Percentiles rank a stretch among this genome's conserved stretches.
These are phyloP conservation scores for Cecidostiba fungosa DNA, from an alignment of 2,888 invertebrate genomes.

Conservation along the genomic window DNA sequence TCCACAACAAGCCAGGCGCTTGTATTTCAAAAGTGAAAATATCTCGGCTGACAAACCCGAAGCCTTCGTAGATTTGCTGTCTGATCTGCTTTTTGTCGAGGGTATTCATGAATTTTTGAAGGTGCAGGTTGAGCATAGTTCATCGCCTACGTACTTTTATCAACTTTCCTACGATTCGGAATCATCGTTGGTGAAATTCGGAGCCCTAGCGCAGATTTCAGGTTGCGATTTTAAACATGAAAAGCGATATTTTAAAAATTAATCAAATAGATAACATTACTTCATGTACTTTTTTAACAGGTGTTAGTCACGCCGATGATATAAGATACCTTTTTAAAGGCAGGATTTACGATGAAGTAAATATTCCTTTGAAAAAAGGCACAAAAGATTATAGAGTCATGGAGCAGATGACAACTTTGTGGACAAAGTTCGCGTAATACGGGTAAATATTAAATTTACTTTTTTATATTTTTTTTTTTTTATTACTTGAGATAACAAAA, in stretches of 20 bases:
- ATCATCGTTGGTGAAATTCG: background rate
- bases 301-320: conserved; percentile 71
- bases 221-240: conserved; percentile 65
- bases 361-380: conserved; percentile 19
- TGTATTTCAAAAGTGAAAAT: conserved; percentile 69
- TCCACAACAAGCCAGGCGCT: conserved; percentile 64
- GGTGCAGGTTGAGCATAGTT: conserved; percentile 78
- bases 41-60: conserved; percentile 72
- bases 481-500: background rate
- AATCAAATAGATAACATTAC: background rate
- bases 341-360: background rate
- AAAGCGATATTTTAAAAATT: background rate
- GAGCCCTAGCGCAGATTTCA: conserved; percentile 61
- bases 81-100: conserved; percentile 81
- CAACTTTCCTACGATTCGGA: conserved; percentile 81
- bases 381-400: conserved; percentile 66
- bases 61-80: conserved; percentile 81
- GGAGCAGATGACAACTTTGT: conserved; percentile 73
- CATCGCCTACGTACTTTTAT: conserved; percentile 82
- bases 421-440: conserved; percentile 77
- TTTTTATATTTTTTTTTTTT: background rate
- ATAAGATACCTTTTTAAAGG: conserved; percentile 70
- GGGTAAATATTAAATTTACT: conserved; percentile 69
- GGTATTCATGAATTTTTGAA: conserved; percentile 79
- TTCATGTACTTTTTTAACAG: conserved; percentile 37